Evolutionary conservation across 1,140 invertebrate genomes (phyloP).

Genomic region (Semibalanus balanoides): DNA sequence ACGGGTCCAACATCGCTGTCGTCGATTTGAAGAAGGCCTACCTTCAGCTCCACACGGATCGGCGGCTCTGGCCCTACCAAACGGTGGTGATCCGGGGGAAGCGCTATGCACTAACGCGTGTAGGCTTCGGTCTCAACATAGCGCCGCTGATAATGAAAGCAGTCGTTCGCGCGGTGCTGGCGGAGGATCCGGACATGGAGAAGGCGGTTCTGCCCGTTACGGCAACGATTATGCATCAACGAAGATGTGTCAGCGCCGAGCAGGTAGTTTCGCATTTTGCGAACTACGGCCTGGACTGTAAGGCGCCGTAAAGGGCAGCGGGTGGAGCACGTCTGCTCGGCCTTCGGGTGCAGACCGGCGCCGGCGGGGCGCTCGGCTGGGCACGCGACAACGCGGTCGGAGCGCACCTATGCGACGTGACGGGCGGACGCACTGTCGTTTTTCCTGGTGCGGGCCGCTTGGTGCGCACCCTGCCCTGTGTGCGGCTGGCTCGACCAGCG

Average conservation of each 20-base stretch:
- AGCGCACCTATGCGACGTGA: too few species aligned
- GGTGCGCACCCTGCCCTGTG: too few species aligned
- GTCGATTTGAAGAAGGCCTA: conserved; percentile 10
- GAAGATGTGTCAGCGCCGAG: neutral
- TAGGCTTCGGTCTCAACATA: conserved; percentile 8
- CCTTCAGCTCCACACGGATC: conserved; percentile 8
- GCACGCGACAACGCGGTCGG: too few species aligned
- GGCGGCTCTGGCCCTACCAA: conserved; percentile 11
- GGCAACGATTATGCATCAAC: neutral
- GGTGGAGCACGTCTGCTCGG: conserved; percentile 9
- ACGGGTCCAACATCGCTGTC: conserved; percentile 6
- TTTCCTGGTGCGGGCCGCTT: too few species aligned
- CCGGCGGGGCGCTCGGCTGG: too few species aligned
- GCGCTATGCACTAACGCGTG: conserved; percentile 5
- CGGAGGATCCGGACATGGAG: neutral
- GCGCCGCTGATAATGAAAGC: conserved; percentile 6
- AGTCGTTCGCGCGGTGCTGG: neutral
- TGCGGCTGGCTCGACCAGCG: too few species aligned
- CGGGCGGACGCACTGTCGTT: too few species aligned
- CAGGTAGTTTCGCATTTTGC: neutral
- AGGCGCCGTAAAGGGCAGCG: neutral
- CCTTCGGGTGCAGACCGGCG: too few species aligned
- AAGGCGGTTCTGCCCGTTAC: too few species aligned
- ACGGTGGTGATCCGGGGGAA: conserved; percentile 5
- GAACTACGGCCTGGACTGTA: neutral